Conservation (phyloP, 2,888 invertebrate genomes). For the Amphiduros pacificus region DNA sequence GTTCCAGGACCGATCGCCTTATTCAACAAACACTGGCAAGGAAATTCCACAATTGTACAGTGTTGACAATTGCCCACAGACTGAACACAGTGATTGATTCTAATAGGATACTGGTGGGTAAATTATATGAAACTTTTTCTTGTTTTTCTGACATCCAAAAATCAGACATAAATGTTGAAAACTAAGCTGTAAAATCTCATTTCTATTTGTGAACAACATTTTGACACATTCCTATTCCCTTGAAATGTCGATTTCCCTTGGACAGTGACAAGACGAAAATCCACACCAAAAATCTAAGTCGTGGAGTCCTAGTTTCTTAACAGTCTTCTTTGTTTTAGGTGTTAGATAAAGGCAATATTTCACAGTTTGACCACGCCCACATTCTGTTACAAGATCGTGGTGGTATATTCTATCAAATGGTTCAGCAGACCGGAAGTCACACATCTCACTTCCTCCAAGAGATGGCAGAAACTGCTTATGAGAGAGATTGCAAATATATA, state of each 20-base stretch:
- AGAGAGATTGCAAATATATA: too few relatives aligned
- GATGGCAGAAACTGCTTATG: too few relatives aligned
- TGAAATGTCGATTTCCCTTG: too few relatives aligned
- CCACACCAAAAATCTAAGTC: not conserved
- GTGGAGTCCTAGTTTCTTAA: not conserved
- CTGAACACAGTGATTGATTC: not conserved
- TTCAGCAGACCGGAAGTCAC: slow-evolving; percentile 1
- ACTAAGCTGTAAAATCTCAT: too few relatives aligned
- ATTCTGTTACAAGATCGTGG: not conserved
- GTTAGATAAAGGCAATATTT: not conserved
- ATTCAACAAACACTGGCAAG: not conserved
- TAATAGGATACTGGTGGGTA: not conserved
- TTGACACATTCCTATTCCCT: too few relatives aligned
- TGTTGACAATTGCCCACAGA: not conserved
- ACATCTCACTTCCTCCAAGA: not conserved
- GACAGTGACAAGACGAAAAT: not conserved
- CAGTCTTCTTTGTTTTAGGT: not conserved
- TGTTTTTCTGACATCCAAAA: too few relatives aligned
- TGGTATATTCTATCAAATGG: slow-evolving; percentile 2
- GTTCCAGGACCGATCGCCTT: not conserved
- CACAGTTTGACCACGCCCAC: slow-evolving; percentile 10
- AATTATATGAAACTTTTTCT: too few relatives aligned
- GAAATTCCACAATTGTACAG: not conserved
- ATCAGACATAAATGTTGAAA: too few relatives aligned
- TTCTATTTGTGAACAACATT: too few relatives aligned